phyloP scores from a whole-genome alignment of 2,888 invertebrate species.

The Digitonthophagus gazella region DNA sequence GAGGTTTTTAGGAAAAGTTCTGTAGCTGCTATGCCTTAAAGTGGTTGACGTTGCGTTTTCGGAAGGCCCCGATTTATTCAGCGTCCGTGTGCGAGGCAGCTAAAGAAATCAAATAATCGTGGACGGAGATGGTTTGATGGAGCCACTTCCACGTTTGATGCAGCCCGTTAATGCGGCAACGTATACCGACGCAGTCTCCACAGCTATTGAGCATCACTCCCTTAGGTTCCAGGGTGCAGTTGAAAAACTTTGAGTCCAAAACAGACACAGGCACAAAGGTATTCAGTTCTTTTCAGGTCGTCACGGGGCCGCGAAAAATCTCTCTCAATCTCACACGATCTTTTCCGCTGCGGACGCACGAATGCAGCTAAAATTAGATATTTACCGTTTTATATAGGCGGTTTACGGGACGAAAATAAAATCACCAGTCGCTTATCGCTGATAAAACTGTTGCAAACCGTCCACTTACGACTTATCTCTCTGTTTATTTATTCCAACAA shows the following conservation, averaged over 20 bases:
- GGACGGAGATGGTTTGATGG: slow-evolving; percentile 84
- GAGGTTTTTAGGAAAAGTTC: slow-evolving; percentile 31
- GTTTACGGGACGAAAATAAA: background rate
- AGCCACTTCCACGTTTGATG: slow-evolving; percentile 96
- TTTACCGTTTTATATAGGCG: background rate
- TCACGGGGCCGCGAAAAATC: background rate
- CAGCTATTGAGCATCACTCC: slow-evolving; percentile 59
- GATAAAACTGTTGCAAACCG: background rate
- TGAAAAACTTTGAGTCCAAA: slow-evolving; percentile 18
- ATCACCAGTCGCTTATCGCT: background rate
- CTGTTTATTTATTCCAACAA: background rate
- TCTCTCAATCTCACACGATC: background rate
- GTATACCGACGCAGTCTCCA: slow-evolving; percentile 83
- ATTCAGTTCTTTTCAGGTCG: background rate
- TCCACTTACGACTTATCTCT: background rate
- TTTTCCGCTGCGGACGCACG: background rate
- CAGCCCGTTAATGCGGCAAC: slow-evolving; percentile 82
- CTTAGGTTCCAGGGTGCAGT: slow-evolving; percentile 23
- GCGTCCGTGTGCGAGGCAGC: slow-evolving; percentile 72
- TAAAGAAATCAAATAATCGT: slow-evolving; percentile 82
- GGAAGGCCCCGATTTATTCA: slow-evolving; percentile 22
- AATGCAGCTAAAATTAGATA: background rate
- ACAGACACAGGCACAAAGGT: background rate
- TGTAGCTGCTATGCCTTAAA: slow-evolving; percentile 34
- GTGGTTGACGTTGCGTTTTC: slow-evolving; percentile 23